Conservation (phyloP, 2,888 invertebrate genomes). For the Rhagonycha fulva region DNA sequence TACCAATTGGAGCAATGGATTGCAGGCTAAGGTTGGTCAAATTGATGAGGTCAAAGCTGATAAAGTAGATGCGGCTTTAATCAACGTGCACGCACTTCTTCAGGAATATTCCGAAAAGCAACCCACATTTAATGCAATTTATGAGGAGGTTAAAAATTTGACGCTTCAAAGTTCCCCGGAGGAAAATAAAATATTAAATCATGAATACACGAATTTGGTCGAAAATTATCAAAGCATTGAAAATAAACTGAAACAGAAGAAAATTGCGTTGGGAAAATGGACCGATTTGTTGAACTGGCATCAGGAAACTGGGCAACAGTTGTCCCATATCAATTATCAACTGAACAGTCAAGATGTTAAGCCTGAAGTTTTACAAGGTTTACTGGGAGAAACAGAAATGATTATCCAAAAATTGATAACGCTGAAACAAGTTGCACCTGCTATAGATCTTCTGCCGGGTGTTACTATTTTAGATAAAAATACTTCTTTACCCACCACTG, state of each 20-base stretch:
- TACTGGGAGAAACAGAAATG: constrained; percentile 71
- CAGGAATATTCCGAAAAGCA: constrained; percentile 87
- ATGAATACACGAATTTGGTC: constrained; percentile 76
- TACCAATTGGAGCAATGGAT: constrained; percentile 77
- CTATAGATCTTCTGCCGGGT: constrained; percentile 69
- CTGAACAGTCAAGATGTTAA: constrained; percentile 75
- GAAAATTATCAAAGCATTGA: constrained; percentile 79
- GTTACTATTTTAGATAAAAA: constrained; percentile 73
- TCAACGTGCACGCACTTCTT: constrained; percentile 77
- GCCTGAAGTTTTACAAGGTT: constrained; percentile 70
- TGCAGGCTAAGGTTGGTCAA: constrained; percentile 72
- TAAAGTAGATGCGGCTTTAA: constrained; percentile 77
- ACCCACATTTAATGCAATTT: constrained; percentile 75
- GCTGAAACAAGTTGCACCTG: constrained; percentile 72
- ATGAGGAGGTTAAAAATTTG: constrained; percentile 81
- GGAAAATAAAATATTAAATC: constrained; percentile 73
- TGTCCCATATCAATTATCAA: constrained; percentile 80
- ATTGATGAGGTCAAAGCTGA: constrained; percentile 82
- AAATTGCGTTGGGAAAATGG: constrained; percentile 79
- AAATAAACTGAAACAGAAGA: constrained; percentile 74
- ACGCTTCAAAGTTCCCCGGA: constrained; percentile 71
- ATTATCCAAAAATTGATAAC: constrained; percentile 68
- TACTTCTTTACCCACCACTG: constrained; percentile 72
- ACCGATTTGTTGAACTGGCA: constrained; percentile 81
- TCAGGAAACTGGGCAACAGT: constrained; percentile 76